Conservation (phyloP, 2,797 vertebrate genomes). For the Octomys mimax region DNA sequence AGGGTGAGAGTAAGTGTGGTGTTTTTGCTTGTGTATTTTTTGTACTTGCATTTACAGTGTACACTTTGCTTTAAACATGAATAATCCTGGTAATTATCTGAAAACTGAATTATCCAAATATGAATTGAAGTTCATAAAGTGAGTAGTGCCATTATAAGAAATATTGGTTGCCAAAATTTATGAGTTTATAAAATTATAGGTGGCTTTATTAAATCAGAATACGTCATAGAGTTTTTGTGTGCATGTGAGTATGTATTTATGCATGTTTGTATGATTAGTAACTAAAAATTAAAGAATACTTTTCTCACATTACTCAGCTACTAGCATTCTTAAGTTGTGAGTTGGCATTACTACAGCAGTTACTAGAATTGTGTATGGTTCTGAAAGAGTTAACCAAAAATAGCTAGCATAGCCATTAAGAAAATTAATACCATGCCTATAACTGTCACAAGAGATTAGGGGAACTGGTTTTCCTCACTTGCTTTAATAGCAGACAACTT, state of each 20-base stretch:
- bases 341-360: neutral
- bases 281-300: constrained; percentile 5
- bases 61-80: constrained; percentile 7
- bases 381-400: constrained; percentile 58
- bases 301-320: constrained; percentile 39
- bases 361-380: neutral
- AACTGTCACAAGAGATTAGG: neutral
- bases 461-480: neutral
- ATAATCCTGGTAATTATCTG: constrained; percentile 47
- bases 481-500: constrained; percentile 20
- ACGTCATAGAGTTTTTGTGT: neutral
- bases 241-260: neutral
- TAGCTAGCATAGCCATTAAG: constrained; percentile 16
- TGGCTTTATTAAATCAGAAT: constrained; percentile 34
- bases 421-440: constrained; percentile 37
- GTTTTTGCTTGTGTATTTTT: neutral
- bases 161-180: neutral
- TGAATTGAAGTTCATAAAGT: constrained; percentile 18
- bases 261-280: neutral
- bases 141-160: constrained; percentile 39
- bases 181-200: constrained; percentile 49
- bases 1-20: neutral
- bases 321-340: neutral
- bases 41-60: neutral
- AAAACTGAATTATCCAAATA: constrained; percentile 34